Evolutionary conservation across 1,140 invertebrate genomes (phyloP).

Genomic region (Drosophila nikananu): DNA sequence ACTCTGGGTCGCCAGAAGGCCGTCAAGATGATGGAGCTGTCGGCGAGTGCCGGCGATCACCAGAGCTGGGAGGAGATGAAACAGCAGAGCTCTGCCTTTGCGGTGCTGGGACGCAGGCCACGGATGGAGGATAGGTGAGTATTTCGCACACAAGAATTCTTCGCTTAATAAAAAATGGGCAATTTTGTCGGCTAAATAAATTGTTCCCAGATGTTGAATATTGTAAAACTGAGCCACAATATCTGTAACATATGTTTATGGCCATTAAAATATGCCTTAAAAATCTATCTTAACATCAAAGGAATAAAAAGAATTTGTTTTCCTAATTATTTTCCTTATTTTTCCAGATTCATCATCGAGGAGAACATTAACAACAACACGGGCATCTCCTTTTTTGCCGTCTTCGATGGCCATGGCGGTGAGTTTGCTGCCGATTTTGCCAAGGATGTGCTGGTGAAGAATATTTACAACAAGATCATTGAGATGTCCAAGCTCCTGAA

Average conservation of each 20-base stretch:
- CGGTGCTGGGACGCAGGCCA: conserved; percentile 94
- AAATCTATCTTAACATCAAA: not conserved
- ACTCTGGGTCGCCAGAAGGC: conserved; percentile 88
- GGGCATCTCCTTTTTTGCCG: conserved; percentile 93
- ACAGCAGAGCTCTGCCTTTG: conserved; percentile 92
- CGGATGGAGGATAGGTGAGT: conserved; percentile 95
- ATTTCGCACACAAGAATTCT: not conserved
- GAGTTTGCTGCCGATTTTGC: conserved; percentile 97
- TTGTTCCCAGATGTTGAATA: conserved; percentile 8
- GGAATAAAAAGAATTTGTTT: not conserved
- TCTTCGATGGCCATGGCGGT: conserved; percentile 98
- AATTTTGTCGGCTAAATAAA: not conserved
- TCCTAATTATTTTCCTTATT: not conserved
- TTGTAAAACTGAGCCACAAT: not conserved
- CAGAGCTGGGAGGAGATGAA: conserved; percentile 91
- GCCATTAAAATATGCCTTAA: not conserved
- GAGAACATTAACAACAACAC: conserved; percentile 90
- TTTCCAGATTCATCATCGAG: conserved; percentile 89
- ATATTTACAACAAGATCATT: conserved; percentile 90
- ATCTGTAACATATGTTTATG: conserved; percentile 1
- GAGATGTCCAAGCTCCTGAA: conserved; percentile 89
- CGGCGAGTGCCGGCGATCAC: conserved; percentile 87
- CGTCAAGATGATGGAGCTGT: conserved; percentile 82
- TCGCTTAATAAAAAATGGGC: not conserved
- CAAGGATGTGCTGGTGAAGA: conserved; percentile 92